Percentiles rank a stretch among this genome's conserved stretches.
Evolutionary conservation across 2,113 vertebrate species (phyloP).

Genomic region (Semicossyphus pulcher): DNA sequence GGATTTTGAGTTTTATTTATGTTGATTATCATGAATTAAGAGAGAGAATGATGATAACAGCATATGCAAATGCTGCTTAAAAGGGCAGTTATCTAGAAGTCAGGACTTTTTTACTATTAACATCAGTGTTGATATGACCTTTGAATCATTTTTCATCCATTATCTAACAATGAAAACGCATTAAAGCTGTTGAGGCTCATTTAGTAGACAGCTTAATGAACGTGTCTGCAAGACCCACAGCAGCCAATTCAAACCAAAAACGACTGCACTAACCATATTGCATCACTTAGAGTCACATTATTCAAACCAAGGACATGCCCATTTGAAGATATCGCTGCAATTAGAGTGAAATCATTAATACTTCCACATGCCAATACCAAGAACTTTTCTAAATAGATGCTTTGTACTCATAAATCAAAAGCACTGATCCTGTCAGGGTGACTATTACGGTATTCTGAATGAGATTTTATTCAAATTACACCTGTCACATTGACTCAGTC

Average conservation of each 20-base stretch:
- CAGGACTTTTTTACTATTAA: background rate
- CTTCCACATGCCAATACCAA: background rate
- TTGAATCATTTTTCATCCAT: constrained; percentile 38
- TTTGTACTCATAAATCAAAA: too few species aligned
- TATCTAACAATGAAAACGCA: constrained; percentile 55
- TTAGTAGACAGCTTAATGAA: constrained; percentile 43
- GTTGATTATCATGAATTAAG: constrained; percentile 35
- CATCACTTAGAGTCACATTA: constrained; percentile 5
- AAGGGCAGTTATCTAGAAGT: constrained; percentile 28
- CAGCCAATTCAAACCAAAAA: constrained; percentile 10
- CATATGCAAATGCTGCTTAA: constrained; percentile 23
- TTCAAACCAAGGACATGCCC: background rate
- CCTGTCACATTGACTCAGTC: background rate
- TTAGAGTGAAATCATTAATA: background rate
- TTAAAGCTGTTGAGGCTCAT: constrained; percentile 52
- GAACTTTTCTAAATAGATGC: too few species aligned
- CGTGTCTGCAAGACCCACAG: constrained; percentile 23
- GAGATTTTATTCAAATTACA: background rate
- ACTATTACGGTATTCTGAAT: too few species aligned
- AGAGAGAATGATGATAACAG: constrained; percentile 1
- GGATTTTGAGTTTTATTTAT: background rate
- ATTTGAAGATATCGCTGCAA: background rate
- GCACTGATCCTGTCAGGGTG: too few species aligned
- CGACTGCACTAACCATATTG: background rate
- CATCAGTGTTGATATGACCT: constrained; percentile 50